These are phyloP conservation scores for Pogonophryne albipinna DNA, from an alignment of 2,797 vertebrate species.

Conservation along the genomic window DNA sequence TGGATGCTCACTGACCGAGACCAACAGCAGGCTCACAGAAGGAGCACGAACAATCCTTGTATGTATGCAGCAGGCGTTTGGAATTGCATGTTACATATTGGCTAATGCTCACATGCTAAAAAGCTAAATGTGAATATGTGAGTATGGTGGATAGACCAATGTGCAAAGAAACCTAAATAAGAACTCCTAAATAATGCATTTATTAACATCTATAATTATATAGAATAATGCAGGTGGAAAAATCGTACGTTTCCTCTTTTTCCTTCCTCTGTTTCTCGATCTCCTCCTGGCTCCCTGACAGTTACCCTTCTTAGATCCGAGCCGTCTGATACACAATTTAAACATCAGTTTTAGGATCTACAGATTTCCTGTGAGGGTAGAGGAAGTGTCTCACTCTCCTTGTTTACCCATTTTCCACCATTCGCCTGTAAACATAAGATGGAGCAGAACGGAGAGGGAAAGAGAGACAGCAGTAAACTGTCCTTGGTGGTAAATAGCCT, in stretches of 20 bases:
- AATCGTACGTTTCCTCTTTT: not conserved
- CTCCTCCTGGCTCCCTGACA: not conserved
- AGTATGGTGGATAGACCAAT: not conserved
- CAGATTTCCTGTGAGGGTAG: not conserved
- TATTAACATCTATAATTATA: slow-evolving; percentile 57
- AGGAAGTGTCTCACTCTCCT: not conserved
- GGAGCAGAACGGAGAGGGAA: slow-evolving; percentile 16
- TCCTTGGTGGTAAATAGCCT: slow-evolving; percentile 59
- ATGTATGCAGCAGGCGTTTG: slow-evolving; percentile 11
- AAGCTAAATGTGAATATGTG: not conserved
- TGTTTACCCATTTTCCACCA: not conserved
- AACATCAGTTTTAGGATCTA: not conserved
- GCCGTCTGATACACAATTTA: not conserved
- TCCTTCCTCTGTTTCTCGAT: not conserved
- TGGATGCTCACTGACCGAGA: slow-evolving; percentile 76
- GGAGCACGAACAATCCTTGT: slow-evolving; percentile 52
- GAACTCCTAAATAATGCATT: slow-evolving; percentile 42
- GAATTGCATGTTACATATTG: slow-evolving; percentile 11
- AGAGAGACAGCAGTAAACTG: slow-evolving; percentile 40
- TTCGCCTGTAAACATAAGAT: slow-evolving; percentile 22
- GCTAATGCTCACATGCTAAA: not conserved
- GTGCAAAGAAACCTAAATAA: not conserved
- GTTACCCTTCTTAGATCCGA: not conserved
- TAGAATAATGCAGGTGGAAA: slow-evolving; percentile 28
- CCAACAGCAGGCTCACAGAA: slow-evolving; percentile 55